Base-by-base conservation (phyloP, 2,888 invertebrate genomes). In the Nemoura dubitans region DNA sequence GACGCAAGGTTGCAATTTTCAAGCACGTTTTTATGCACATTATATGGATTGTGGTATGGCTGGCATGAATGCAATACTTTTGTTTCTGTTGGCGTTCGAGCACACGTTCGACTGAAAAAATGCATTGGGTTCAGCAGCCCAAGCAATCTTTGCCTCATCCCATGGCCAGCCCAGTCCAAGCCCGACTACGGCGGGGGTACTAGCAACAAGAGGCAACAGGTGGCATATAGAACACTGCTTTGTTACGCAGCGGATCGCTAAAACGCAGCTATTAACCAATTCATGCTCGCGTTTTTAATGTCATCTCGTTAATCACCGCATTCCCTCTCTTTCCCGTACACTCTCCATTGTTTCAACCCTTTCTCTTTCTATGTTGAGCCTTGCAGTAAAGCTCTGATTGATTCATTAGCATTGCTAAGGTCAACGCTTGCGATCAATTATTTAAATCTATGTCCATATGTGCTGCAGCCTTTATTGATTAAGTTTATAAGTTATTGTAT, bases 191-290 rank as follows among this genome's bases (percentile, higher is more conserved):
- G n/a, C n/a, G n/a, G n/a, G n/a, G n/a, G n/a, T n/a, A n/a, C n/a
- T n/a, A 36, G 36, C 36, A 36, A 3, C 36, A 36, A 3, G 36
- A 3, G 59, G 59, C 59, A 59, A 59, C 59, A 59, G 59, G 59
- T 59, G 59, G 59, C 59, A 59, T 7, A 59, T 59, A 59, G 10
- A 59, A 21, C 59, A 59, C 59, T 14, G 59, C 59, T 59, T 59
- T 59, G 59, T 59, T 59, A 3, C 21, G 59, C 59, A 59, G 59
- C 10, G 59, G 16, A 59, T 59, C 59, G 59, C 59, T 59, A 59
- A 59, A 59, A 59, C 59, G 59, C 59, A 36, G 36, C 59, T 59
- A 59, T 59, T 59, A 59, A 14, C 59, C 59, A 59, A 59, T 59
- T 59, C 59, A 59, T 59, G 59, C 59, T 1, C 14, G 59, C 59